These are phyloP conservation scores for Bufotes viridis DNA, from an alignment of 2,797 vertebrate genomes.

Conservation along the genomic window DNA sequence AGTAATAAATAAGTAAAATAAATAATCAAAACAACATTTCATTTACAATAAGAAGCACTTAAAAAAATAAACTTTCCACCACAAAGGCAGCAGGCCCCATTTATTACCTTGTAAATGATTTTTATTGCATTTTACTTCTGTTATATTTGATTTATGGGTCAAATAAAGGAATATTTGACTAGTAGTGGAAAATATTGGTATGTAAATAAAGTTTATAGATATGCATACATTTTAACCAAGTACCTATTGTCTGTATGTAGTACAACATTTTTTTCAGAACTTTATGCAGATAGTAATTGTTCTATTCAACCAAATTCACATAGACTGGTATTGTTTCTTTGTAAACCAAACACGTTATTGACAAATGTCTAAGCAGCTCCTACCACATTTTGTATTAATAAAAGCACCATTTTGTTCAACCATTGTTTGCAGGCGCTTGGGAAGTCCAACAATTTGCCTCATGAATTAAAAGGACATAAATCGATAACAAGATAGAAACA, in stretches of 20 bases:
- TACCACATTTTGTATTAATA: constrained; percentile 27
- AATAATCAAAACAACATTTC: no score
- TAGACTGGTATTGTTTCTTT: constrained; percentile 3
- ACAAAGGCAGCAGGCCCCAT: not conserved
- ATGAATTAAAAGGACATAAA: constrained; percentile 34
- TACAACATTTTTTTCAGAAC: not conserved
- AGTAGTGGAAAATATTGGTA: not conserved
- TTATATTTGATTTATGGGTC: constrained; percentile 1
- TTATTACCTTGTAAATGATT: not conserved
- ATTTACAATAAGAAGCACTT: not conserved
- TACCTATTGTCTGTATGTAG: not conserved
- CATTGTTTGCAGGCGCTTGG: constrained; percentile 30
- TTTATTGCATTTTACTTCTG: constrained; percentile 15
- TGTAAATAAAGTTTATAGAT: constrained; percentile 35
- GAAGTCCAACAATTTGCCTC: constrained; percentile 15
- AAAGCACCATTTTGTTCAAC: not conserved
- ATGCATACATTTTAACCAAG: not conserved
- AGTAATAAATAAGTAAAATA: no score
- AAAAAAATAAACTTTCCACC: not conserved
- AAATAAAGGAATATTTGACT: constrained; percentile 22
- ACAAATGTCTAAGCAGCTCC: constrained; percentile 30
- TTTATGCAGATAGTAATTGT: constrained; percentile 21
- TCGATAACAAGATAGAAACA: constrained; percentile 1
- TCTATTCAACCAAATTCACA: constrained; percentile 24
- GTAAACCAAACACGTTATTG: constrained; percentile 38